Evolutionary conservation across 2,113 vertebrate species (phyloP), one percentile per base, ranked within the genome.

Genomic region (Phrynosoma blainvillii): DNA sequence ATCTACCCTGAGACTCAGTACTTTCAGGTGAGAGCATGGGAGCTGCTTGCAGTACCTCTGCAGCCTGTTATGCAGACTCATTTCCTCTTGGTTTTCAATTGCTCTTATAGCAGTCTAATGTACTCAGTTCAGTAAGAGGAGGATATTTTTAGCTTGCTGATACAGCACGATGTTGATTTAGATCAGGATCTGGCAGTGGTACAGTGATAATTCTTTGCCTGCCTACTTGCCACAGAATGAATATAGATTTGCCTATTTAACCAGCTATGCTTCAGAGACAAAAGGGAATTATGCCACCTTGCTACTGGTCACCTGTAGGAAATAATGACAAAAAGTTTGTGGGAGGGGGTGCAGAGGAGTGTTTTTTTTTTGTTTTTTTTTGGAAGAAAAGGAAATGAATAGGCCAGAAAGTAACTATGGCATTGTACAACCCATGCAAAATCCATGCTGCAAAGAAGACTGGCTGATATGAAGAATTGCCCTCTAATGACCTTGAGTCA

Each of bases 131-230:
- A 73, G 79, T 52, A 54, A 66, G 62, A 7, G 11, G 20, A 32
- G 42, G 85, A 2, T 88, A 83, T 90, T 89, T 94, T 93, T 86
- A 88, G 94, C 65, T 27, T 5, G 16, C n/a, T 77, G 92, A 84
- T 73, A 62, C 83, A 88, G 74, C 4, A n/a, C 1, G 36, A 85
- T 79, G 84, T 62, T 79, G 90, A 89, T 65, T 78, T 84, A 84
- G 68, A 80, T 76, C 83, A 30, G 87, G 65, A 84, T 91, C 81
- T 54, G 62, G 85, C 77, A 30, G 82, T 54, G 10, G 66, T 83
- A 36, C 42, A 13, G 80, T 71, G 84, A 21, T 83, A 21, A 32
- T 76, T 88, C 87, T 87, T 59, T 59, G 83, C 68, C 68, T 32
- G 79, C 30, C 52, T 52, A 18, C 14, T 75, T 85, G 62, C 68